These are phyloP conservation scores for Euborellia annulipes DNA, from an alignment of 1,140 invertebrate species.

Conservation along the genomic window DNA sequence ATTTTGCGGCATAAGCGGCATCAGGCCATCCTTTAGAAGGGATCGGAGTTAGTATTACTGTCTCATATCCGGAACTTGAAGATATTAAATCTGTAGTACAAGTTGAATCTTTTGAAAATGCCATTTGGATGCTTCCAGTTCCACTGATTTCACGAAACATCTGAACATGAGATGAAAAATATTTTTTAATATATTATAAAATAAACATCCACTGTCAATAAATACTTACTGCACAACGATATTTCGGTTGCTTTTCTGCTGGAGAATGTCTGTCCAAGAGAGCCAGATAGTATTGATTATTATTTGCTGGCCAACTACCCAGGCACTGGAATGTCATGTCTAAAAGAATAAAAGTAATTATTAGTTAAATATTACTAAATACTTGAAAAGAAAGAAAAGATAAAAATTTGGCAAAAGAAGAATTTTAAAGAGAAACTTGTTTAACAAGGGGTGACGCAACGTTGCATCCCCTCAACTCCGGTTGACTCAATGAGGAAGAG, in stretches of 20 bases:
- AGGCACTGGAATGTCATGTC: constrained; percentile 50
- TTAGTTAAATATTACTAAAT: no score
- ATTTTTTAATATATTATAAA: no score
- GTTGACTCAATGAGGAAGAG: no score
- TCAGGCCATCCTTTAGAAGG: constrained; percentile 25
- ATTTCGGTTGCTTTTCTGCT: constrained; percentile 34
- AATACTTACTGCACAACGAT: constrained; percentile 50
- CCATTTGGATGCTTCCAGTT: constrained; percentile 39
- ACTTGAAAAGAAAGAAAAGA: no score
- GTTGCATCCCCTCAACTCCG: no score
- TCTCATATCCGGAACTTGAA: constrained; percentile 42
- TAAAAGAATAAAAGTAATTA: constrained; percentile 24
- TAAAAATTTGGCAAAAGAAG: no score
- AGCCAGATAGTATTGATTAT: constrained; percentile 41
- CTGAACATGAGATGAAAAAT: constrained; percentile 26
- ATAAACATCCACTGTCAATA: no score
- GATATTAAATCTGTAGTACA: constrained; percentile 39
- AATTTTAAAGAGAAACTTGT: no score
- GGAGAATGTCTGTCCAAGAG: constrained; percentile 37
- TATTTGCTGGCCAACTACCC: constrained; percentile 43
- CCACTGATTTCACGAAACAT: constrained; percentile 37
- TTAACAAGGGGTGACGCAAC: no score
- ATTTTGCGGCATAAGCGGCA: constrained; percentile 20
- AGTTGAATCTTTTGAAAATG: constrained; percentile 52
- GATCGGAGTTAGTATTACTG: constrained; percentile 31